phyloP scores from a whole-genome alignment of 37 sponge, comb jelly and placozoan species.

The Amphimedon queenslandica region DNA sequence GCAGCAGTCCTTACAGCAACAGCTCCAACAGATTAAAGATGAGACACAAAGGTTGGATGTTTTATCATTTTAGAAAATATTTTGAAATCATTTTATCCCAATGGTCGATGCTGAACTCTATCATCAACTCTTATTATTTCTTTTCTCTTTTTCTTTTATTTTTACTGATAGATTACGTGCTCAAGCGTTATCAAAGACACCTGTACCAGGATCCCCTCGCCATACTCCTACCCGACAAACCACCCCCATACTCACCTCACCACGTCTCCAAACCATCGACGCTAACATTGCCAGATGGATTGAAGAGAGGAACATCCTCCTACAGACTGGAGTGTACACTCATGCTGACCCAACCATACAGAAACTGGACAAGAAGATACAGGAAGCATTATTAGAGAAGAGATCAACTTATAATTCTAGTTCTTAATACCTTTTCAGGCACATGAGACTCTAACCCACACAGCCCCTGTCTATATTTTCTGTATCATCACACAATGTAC shows the following conservation, averaged over 20 bases:
- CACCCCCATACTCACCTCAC: background rate
- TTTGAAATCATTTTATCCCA: background rate
- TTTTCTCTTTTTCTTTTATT: background rate
- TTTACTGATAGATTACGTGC: constrained; percentile 22
- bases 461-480: too few relatives aligned
- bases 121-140: background rate
- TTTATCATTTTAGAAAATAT: too few relatives aligned
- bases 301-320: constrained; percentile 84
- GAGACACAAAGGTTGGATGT: constrained; percentile 57
- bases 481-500: too few relatives aligned
- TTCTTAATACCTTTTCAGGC: too few relatives aligned
- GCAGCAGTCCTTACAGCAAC: constrained; percentile 37
- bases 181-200: background rate
- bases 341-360: constrained; percentile 72
- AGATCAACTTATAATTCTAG: too few relatives aligned
- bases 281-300: constrained; percentile 75
- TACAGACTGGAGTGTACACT: constrained; percentile 87
- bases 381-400: constrained; percentile 22
- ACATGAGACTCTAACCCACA: too few relatives aligned
- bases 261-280: constrained; percentile 11
- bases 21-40: constrained; percentile 42
- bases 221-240: background rate
- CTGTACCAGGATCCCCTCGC: background rate
- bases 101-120: background rate
- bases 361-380: constrained; percentile 71